phyloP scores from a whole-genome alignment of 2,113 vertebrate species.

The Andinoacara biseriatus region DNA sequence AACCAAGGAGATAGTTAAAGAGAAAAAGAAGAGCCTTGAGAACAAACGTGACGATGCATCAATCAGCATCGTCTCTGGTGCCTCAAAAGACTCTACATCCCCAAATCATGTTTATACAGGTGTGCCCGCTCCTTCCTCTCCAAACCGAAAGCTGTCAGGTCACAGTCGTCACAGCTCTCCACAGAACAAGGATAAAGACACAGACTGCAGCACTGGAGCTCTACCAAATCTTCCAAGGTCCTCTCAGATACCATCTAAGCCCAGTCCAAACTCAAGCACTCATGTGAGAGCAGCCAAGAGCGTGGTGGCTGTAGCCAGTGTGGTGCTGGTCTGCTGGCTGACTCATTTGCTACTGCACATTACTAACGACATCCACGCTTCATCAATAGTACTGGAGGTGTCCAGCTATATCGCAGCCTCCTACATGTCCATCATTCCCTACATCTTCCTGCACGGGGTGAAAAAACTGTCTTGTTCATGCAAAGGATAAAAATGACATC shows the following conservation, averaged over 20 bases:
- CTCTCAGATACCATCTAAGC: slow-evolving; percentile 40
- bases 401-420: slow-evolving; percentile 76
- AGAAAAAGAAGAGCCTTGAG: not conserved
- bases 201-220: not conserved
- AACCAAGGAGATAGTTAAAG: not conserved
- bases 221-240: not conserved
- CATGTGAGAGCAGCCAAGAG: slow-evolving; percentile 81
- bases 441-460: slow-evolving; percentile 78
- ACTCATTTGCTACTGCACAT: slow-evolving; percentile 77
- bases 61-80: not conserved
- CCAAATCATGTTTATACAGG: not conserved
- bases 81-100: not conserved
- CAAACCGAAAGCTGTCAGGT: not conserved
- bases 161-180: not conserved
- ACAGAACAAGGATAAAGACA: not conserved
- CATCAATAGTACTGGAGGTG: slow-evolving; percentile 64
- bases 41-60: not conserved
- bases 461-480: slow-evolving; percentile 74
- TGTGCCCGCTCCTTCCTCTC: not conserved
- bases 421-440: slow-evolving; percentile 80
- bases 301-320: slow-evolving; percentile 77
- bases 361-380: slow-evolving; percentile 69
- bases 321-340: slow-evolving; percentile 81
- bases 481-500: slow-evolving; percentile 33
- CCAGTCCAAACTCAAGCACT: slow-evolving; percentile 13